Evolutionary conservation across 2,888 invertebrate species (phyloP).

Genomic region (Eremobia ochroleuca): DNA sequence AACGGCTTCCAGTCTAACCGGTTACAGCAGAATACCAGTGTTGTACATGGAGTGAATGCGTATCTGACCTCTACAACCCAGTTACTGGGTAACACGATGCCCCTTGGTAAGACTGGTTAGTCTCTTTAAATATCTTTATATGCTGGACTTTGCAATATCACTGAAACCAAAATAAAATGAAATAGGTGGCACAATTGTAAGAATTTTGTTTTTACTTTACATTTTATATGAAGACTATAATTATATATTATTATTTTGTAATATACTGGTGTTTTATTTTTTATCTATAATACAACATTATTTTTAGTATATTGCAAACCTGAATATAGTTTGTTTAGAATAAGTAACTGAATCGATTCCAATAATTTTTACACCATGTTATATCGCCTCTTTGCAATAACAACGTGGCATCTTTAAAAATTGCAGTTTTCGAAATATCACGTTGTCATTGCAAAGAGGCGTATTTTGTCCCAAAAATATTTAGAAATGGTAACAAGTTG

Average conservation of each 20-base stretch:
- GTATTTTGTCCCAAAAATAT: too few relatives aligned
- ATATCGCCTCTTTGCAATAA: too few relatives aligned
- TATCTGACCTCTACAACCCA: neutral
- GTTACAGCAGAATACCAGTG: neutral
- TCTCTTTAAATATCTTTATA: neutral
- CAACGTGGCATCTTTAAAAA: too few relatives aligned
- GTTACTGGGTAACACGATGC: neutral
- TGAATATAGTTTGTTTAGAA: too few relatives aligned
- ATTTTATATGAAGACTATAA: constrained; percentile 15
- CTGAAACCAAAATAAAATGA: constrained; percentile 6
- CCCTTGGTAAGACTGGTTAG: neutral
- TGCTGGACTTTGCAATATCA: neutral
- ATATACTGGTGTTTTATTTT: neutral
- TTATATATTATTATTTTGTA: constrained; percentile 31
- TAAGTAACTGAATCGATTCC: too few relatives aligned
- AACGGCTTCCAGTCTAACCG: neutral
- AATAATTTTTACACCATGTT: too few relatives aligned
- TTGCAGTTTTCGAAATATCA: too few relatives aligned
- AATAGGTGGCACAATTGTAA: neutral
- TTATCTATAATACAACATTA: too few relatives aligned
- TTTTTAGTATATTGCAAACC: too few relatives aligned
- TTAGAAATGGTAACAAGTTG: too few relatives aligned
- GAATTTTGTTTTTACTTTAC: neutral
- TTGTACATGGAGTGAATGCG: neutral
- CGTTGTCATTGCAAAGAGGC: too few relatives aligned